Conservation (phyloP, 2,888 invertebrate genomes). For the Ophion costatus region DNA sequence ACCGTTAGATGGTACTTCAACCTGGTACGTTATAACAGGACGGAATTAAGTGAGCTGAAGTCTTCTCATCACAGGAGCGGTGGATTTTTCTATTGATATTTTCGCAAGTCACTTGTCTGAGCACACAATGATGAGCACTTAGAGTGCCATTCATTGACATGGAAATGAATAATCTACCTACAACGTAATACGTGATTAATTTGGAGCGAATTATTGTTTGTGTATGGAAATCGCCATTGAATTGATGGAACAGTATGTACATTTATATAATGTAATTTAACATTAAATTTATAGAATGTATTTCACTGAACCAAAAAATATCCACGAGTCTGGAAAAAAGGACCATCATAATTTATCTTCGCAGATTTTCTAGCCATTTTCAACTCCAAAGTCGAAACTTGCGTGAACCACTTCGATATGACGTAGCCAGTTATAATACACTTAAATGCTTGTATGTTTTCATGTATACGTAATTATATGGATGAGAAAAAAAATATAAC, state of each 20-base stretch:
- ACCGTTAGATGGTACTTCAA: slow-evolving; percentile 67
- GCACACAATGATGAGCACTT: neutral
- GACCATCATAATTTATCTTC: slow-evolving; percentile 27
- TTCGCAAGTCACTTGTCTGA: neutral
- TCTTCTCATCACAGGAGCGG: neutral
- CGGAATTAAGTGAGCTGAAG: slow-evolving; percentile 21
- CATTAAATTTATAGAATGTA: too few relatives aligned
- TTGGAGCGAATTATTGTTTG: neutral
- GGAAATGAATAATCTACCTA: neutral
- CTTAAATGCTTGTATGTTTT: slow-evolving; percentile 16
- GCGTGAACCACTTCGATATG: slow-evolving; percentile 63
- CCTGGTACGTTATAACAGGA: slow-evolving; percentile 30
- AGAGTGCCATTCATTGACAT: neutral
- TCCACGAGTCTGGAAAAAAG: neutral
- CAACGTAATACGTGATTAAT: neutral
- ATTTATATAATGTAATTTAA: too few relatives aligned
- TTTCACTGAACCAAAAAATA: too few relatives aligned
- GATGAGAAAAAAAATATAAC: slow-evolving; percentile 26
- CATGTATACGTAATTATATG: slow-evolving; percentile 23
- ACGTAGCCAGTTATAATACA: slow-evolving; percentile 29
- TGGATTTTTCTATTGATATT: slow-evolving; percentile 1
- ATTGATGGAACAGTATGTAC: neutral
- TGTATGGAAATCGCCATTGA: neutral
- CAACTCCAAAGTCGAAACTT: slow-evolving; percentile 63
- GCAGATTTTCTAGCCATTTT: slow-evolving; percentile 44